Evolutionary conservation across 2,888 invertebrate genomes (phyloP).

Genomic region (Petrolisthes cinctipes): DNA sequence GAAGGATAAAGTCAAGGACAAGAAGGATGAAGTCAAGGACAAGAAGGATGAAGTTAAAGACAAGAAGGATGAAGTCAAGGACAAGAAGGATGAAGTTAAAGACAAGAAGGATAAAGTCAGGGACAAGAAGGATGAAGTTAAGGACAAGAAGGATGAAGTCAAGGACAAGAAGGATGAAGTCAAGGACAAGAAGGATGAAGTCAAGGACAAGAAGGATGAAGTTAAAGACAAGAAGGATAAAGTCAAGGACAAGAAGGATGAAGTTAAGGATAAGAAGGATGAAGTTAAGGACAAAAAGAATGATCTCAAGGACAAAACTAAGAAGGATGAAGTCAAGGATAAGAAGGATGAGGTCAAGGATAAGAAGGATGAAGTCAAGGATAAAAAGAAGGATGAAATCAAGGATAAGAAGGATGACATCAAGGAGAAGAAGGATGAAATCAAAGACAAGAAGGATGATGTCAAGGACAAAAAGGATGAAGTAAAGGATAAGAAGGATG

Average conservation of each 20-base stretch:
- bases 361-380: background rate
- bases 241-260: background rate
- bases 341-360: background rate
- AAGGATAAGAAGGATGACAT: constrained; percentile 19
- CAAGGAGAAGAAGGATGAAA: constrained; percentile 16
- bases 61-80: background rate
- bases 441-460: background rate
- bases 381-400: background rate
- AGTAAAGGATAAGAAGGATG: background rate
- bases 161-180: background rate
- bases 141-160: background rate
- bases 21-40: background rate
- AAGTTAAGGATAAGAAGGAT: background rate
- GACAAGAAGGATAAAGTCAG: background rate
- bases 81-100: background rate
- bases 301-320: background rate
- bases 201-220: background rate
- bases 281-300: background rate
- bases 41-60: background rate
- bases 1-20: background rate
- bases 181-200: background rate
- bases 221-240: background rate
- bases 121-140: too few relatives aligned
- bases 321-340: background rate
- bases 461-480: background rate